A percentile compares a stretch with the other conserved stretches of the same genome.
These are phyloP conservation scores for Rhopalosiphum nymphaeae DNA, from an alignment of 2,888 invertebrate species.

Conservation along the genomic window DNA sequence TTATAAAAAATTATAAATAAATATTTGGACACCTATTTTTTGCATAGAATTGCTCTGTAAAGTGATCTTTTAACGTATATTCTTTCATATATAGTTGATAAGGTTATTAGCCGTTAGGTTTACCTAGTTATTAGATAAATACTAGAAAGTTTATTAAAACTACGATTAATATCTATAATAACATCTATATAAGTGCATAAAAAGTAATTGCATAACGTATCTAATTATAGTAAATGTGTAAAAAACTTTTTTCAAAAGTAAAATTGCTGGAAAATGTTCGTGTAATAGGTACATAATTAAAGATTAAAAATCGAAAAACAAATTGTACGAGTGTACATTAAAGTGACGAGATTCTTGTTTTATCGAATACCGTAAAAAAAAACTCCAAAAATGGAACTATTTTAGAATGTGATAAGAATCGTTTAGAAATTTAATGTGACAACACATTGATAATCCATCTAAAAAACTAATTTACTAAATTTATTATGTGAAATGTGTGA, in stretches of 20 bases:
- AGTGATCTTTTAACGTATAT: background rate
- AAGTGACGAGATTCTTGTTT: background rate
- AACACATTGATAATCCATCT: background rate
- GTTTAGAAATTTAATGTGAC: background rate
- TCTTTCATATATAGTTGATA: background rate
- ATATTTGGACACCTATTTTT: background rate
- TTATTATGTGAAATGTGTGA: background rate
- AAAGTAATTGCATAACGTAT: constrained; percentile 23
- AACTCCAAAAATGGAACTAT: background rate
- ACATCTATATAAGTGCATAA: background rate
- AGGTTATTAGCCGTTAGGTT: background rate
- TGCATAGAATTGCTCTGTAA: background rate
- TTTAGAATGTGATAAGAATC: constrained; percentile 7
- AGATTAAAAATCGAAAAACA: background rate
- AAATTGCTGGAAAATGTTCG: background rate
- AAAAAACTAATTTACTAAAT: constrained; percentile 9
- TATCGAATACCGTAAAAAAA: background rate
- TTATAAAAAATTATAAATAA: background rate
- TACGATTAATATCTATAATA: background rate
- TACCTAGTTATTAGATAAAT: constrained; percentile 2
- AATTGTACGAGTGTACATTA: background rate
- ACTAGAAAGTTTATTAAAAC: constrained; percentile 26
- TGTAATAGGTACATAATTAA: background rate
- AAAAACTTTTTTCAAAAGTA: background rate
- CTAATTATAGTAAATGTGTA: background rate